A percentile compares a stretch with the other conserved stretches of the same genome.
Evolutionary conservation across 2,888 invertebrate species (phyloP).

Genomic region (Drosophila trichaetosa): DNA sequence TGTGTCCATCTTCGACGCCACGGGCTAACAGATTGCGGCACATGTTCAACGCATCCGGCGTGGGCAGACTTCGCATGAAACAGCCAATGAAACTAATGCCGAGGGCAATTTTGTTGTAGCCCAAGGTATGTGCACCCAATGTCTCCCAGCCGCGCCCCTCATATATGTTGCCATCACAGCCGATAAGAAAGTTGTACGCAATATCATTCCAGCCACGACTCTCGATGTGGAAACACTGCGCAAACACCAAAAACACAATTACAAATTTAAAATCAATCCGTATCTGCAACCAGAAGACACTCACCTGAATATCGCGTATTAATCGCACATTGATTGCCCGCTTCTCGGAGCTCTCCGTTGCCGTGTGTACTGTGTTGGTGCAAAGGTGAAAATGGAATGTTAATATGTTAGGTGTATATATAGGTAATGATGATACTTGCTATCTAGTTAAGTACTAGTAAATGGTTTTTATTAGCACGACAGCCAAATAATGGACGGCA

Average conservation of each 20-base stretch:
- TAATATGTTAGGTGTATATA: background rate
- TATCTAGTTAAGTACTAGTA: background rate
- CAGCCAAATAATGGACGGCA: background rate
- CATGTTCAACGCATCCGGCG: constrained; percentile 83
- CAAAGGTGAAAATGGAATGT: background rate
- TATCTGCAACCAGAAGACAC: background rate
- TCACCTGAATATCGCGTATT: constrained; percentile 85
- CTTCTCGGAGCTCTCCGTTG: constrained; percentile 85
- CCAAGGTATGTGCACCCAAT: constrained; percentile 86
- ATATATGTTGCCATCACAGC: constrained; percentile 87
- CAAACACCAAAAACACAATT: background rate
- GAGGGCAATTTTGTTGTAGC: constrained; percentile 86
- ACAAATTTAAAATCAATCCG: background rate
- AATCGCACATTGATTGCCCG: constrained; percentile 85
- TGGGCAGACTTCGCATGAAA: constrained; percentile 85
- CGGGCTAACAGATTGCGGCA: constrained; percentile 85
- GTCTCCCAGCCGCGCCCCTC: constrained; percentile 87
- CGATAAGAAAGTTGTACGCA: constrained; percentile 86
- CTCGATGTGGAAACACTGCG: constrained; percentile 86
- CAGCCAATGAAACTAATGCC: constrained; percentile 87
- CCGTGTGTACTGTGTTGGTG: constrained; percentile 84
- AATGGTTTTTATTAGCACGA: background rate
- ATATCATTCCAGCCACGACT: constrained; percentile 86
- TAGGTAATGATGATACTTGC: background rate
- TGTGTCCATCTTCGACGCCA: constrained; percentile 85